Evolutionary conservation across 1,140 invertebrate genomes (phyloP), one percentile per base, ranked within the genome.

Genomic region (Reticulitermes speratus): DNA sequence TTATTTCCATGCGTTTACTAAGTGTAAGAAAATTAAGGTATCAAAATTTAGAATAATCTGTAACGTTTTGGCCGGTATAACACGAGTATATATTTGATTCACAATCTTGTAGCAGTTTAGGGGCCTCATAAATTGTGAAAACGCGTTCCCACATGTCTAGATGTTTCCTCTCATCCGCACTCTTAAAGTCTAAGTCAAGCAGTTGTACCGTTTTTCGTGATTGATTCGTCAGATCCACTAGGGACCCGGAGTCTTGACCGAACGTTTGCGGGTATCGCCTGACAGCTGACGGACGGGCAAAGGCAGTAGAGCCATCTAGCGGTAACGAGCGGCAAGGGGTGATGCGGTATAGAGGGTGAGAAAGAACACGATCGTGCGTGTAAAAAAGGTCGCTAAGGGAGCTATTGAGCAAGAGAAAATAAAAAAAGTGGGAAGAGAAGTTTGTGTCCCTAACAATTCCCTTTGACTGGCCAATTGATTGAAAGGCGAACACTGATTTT

Each of bases 391-490:
- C 65, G 65, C 65, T 75, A 30, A 75, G 65, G 65, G 65, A 75
- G 65, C 65, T 75, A 75, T 75, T 75, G 65, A 30, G 65, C 65
- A 30, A 75, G 65, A 75, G 25, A 30, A 75, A 75, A 75, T 75
- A 75, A 30, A 75, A 75, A 30, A 75, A 16, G 65, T n/a, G 25
- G 25, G 65, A 75, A 75, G 65, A 30, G 65, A 75, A 75, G 65
- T 75, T 75, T 75, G 65, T 75, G 65, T 75, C 65, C 65, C 65
- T 75, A 75, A 75, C 65, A 75, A 75, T 75, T 75, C 65, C 65
- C 65, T 75, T 75, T 75, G 65, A 75, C 65, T 75, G 65, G 65
- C 65, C 65, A 75, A 75, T 75, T 75, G 65, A 75, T 75, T 75
- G 65, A 75, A 75, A 75, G 65, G n/a, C 65, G 65, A 75, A 25